These are phyloP conservation scores for Chroicocephalus ridibundus DNA, from an alignment of 2,113 vertebrate species.

Conservation along the genomic window DNA sequence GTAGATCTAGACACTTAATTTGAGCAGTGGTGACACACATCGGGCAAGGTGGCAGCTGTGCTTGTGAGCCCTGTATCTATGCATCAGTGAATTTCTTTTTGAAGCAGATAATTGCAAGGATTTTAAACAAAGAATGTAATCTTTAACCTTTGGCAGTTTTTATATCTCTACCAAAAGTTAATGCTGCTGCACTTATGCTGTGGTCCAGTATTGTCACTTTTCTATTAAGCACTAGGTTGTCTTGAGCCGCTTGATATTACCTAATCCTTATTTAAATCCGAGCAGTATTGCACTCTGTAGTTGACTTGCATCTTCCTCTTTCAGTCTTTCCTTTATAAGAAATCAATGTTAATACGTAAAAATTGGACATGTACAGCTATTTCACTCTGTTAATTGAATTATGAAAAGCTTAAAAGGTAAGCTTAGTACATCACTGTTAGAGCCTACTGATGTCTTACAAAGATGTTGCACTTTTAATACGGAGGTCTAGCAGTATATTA, in stretches of 20 bases:
- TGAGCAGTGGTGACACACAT: background rate
- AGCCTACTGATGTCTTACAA: constrained; percentile 7
- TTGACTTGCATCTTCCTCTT: background rate
- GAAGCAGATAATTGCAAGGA: background rate
- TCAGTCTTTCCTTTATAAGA: constrained; percentile 20
- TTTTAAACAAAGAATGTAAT: constrained; percentile 33
- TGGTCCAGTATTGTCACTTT: background rate
- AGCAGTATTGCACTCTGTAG: background rate
- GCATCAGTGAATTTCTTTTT: background rate
- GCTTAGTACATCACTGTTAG: background rate
- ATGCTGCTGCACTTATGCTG: background rate
- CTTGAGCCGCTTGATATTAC: background rate
- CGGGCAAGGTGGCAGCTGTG: background rate
- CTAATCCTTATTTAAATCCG: background rate
- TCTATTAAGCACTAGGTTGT: background rate
- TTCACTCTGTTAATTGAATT: constrained; percentile 30
- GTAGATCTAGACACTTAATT: background rate
- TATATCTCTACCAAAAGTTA: background rate
- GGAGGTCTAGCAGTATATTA: background rate
- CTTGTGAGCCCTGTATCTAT: background rate
- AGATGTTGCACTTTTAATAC: background rate
- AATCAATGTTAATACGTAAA: constrained; percentile 23
- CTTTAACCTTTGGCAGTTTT: constrained; percentile 5
- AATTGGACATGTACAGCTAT: background rate
- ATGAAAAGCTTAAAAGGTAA: background rate